These are phyloP conservation scores for Chrysaora quinquecirrha DNA, from an alignment of 30 jellyfish, hydroid and myxozoan genomes.

Conservation along the genomic window DNA sequence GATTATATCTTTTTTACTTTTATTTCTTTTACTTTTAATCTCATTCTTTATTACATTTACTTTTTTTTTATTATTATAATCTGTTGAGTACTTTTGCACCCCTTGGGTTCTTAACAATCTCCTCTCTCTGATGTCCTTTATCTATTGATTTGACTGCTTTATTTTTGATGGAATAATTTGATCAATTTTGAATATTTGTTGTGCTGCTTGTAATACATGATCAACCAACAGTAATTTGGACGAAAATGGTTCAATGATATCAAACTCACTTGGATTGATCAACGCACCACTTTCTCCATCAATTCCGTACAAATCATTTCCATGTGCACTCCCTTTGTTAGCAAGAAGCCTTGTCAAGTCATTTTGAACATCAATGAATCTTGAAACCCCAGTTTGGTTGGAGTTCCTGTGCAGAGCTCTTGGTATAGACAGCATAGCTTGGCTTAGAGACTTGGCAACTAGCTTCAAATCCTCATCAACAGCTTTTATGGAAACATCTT, in stretches of 20 bases:
- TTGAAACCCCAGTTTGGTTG: background rate
- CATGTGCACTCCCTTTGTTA: background rate
- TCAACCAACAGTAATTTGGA: constrained; percentile 56
- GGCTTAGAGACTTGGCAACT: constrained; percentile 26
- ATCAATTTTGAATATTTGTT: constrained; percentile 53
- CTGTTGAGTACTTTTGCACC: too few relatives aligned
- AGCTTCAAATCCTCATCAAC: constrained; percentile 11
- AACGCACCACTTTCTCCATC: constrained; percentile 28
- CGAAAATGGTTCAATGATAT: constrained; percentile 57
- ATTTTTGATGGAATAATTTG: constrained; percentile 43
- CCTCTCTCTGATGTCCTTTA: too few relatives aligned
- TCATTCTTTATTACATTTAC: too few relatives aligned
- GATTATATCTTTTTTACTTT: too few relatives aligned
- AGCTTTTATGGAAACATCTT: background rate
- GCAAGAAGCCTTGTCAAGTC: background rate
- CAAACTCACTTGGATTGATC: constrained; percentile 1
- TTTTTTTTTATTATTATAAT: too few relatives aligned
- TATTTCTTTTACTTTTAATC: too few relatives aligned
- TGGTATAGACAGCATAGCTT: constrained; percentile 47
- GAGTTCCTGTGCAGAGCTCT: constrained; percentile 39
- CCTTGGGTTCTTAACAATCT: too few relatives aligned
- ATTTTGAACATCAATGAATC: background rate
- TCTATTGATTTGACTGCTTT: too few relatives aligned
- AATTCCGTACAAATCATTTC: constrained; percentile 11
- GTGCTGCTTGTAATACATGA: constrained; percentile 54